These are phyloP conservation scores for Phylloscopus trochiloides DNA, from an alignment of 2,113 vertebrate species.

Conservation along the genomic window DNA sequence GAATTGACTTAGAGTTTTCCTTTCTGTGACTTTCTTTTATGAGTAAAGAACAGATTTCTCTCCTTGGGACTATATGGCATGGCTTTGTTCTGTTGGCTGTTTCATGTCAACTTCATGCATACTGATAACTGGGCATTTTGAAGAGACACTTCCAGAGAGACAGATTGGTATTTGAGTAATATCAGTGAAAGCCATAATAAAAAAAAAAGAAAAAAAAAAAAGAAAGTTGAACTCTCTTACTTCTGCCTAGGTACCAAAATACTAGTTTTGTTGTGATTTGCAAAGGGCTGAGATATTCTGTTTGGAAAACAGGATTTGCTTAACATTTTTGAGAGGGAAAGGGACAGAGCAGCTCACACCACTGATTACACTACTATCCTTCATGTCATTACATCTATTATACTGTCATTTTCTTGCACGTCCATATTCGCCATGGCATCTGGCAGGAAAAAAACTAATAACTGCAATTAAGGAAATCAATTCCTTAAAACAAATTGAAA, in stretches of 20 bases:
- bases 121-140: not conserved
- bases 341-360: not conserved
- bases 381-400: not conserved
- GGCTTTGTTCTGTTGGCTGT: not conserved
- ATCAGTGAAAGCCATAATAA: not conserved
- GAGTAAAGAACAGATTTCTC: not conserved
- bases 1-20: not conserved
- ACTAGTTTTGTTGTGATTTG: not conserved
- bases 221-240: not conserved
- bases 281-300: not conserved
- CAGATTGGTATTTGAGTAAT: not conserved
- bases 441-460: not conserved
- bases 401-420: not conserved
- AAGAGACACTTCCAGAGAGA: not conserved
- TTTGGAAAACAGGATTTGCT: not conserved
- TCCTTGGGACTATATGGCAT: not conserved
- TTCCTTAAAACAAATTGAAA: not conserved
- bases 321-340: not conserved
- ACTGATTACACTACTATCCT: not conserved
- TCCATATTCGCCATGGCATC: not conserved
- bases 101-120: not conserved
- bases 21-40: not conserved
- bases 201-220: not conserved
- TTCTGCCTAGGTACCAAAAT: not conserved
- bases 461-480: not conserved